Conservation (phyloP, 2,888 invertebrate species). For the Alcis repandata region DNA sequence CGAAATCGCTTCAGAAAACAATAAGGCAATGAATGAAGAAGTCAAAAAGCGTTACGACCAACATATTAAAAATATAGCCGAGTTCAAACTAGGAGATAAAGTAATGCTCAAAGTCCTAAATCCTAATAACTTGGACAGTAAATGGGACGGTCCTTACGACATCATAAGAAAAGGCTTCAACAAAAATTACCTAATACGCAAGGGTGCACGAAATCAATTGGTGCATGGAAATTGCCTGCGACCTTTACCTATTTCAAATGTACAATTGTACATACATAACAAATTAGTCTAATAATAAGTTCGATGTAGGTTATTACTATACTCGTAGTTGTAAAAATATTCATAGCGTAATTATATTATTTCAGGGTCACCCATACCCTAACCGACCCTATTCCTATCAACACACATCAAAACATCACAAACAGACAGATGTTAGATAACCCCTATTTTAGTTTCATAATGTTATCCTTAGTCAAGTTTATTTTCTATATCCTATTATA, state of each 20-base stretch:
- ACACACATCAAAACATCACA: background rate
- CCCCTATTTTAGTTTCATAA: too few relatives aligned
- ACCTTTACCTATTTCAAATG: conserved; percentile 23
- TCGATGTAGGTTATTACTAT: background rate
- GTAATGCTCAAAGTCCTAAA: conserved; percentile 52
- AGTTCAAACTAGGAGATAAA: conserved; percentile 47
- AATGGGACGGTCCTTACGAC: conserved; percentile 56
- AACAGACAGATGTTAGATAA: background rate
- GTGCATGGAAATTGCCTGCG: conserved; percentile 50
- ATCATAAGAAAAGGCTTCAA: conserved; percentile 51
- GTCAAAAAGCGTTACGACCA: conserved; percentile 54
- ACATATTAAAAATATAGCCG: conserved; percentile 44
- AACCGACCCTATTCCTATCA: conserved; percentile 4
- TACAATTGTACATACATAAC: background rate
- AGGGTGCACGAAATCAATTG: conserved; percentile 39
- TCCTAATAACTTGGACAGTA: conserved; percentile 55
- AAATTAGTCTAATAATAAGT: background rate
- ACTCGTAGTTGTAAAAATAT: background rate
- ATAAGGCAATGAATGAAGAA: conserved; percentile 53
- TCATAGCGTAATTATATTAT: background rate
- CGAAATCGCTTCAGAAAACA: conserved; percentile 43
- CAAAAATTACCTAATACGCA: conserved; percentile 48
- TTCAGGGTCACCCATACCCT: conserved; percentile 5
- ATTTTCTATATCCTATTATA: too few relatives aligned
- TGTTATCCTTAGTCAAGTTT: too few relatives aligned